Base-by-base conservation (phyloP, 2,888 invertebrate genomes). In the Octonoba sinensis region DNA sequence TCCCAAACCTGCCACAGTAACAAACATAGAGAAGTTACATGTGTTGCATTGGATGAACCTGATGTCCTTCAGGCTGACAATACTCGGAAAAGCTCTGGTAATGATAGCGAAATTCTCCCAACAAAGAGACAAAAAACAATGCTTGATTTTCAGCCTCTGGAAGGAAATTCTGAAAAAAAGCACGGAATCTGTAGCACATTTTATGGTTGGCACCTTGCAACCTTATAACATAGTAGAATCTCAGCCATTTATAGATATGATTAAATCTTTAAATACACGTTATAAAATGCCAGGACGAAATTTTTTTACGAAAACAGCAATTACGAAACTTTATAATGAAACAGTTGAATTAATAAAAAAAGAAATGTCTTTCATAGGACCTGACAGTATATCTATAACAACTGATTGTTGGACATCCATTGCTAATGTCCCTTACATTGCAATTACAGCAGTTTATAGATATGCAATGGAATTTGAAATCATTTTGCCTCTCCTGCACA, bases 321-420 rank as follows among this genome's bases (percentile, higher is more conserved):
- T 66, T 66, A 47, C 66, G 15, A 49, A 66, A 20, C 22, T 66
- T 12, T 66, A 64, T 36, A 64, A 64, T 44, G 64, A 64, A 16
- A 44, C 46, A 1, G 4, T 64, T 20, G 66, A 47, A 22, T 49
- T 18, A 47, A 49, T 51, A 27, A n/a, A 66, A 20, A n/a, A 15
- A 49, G 51, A 66, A 15, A 12, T 66, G n/a, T 18, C 66, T 8
- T 18, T 20, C 15, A n/a, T 44, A 16, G 6, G 36, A 8, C 16
- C 18, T 11, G 44, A 66, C 18, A 20, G 49, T 8, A 49, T 66
- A 46, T 46, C 66, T 2, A 66, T 66, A 49, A 66, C 69, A 12
- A 69, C 69, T 3, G 57, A 71, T n/a, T 71, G 59, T 46, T 71
- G 71, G 71, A 71, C 71, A 20, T 71, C 71, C 0, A 22, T 71